Conservation (phyloP, 2,797 vertebrate species). For the Oophaga sylvatica region DNA sequence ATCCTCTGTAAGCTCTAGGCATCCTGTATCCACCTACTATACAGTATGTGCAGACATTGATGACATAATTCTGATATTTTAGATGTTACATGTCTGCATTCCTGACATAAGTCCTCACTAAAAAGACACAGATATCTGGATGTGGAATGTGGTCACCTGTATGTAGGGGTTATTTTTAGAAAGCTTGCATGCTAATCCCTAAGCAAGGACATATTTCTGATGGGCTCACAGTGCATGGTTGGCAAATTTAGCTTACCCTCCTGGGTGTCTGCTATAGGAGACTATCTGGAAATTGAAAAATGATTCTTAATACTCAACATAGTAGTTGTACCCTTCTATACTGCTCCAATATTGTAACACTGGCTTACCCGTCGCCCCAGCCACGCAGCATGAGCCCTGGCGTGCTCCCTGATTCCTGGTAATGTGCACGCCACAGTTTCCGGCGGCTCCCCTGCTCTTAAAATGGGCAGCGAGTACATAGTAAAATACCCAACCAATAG, state of each 20-base stretch:
- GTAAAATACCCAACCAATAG: no score
- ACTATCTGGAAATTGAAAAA: neutral
- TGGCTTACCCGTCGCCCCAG: no score
- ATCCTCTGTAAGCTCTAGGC: neutral
- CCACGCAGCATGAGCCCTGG: no score
- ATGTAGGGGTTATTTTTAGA: neutral
- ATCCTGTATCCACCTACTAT: neutral
- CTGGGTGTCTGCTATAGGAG: neutral
- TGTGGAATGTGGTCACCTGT: slow-evolving; percentile 5
- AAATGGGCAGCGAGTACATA: no score
- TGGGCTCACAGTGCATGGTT: neutral
- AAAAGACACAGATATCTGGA: neutral
- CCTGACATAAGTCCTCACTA: neutral
- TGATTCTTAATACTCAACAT: neutral
- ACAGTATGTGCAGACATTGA: neutral
- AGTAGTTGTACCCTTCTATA: no score
- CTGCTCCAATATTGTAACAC: no score
- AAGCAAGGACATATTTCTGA: neutral
- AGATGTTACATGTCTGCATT: slow-evolving; percentile 17
- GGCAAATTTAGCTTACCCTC: neutral
- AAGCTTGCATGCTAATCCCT: slow-evolving; percentile 10
- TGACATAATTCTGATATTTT: neutral
- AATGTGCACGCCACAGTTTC: no score
- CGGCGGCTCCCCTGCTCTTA: no score
- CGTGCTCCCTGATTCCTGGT: no score